Evolutionary conservation across 2,113 vertebrate species (phyloP), one percentile per base, ranked within the genome.

Genomic region (Callorhinus ursinus): DNA sequence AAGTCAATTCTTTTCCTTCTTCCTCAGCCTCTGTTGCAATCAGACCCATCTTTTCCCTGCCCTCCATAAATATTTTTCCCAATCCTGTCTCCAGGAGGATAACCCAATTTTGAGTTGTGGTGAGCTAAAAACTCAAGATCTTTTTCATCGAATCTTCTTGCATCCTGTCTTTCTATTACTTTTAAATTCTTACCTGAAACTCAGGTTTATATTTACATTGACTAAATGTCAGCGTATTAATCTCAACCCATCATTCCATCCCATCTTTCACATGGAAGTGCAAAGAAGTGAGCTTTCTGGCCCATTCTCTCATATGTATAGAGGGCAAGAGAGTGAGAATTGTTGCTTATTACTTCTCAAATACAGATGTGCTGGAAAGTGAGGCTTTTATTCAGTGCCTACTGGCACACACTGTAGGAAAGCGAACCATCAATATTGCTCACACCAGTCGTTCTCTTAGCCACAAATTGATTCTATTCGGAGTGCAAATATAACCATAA

Each of bases 391-490:
- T 72, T 86, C 71, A 18, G 49, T 22, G 24, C 28, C 53, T 42
- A 5, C 79, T 89, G 79, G 55, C 39, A 82, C 33, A 12, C 36
- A 13, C 33, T 42, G 21, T 18, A 67, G 49, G 28, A 31, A 42
- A 76, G 28, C 2, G 8, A 88, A 46, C 46, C 12, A 31, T 74
- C 65, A 61, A n/a, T 65, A 63, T 26, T 36, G 51, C 26, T 67
- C 46, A 51, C 49, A 31, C 4, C 4, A n/a, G 24, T 93, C 55
- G 69, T 72, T 69, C 57, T 87, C 36, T 87, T 72, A 96, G 61
- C n/a, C 74, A 26, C 71, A 86, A 90, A 77, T 86, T 28, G 19
- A 93, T 93, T 95, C 79, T 89, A 15, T 84, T 24, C 71, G 26
- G 49, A 71, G 46, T 31, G 76, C 36, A 72, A 61, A 21, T 49